phyloP scores from a whole-genome alignment of 92 coral and sea anemone genomes.

The Parazoanthus swiftii region DNA sequence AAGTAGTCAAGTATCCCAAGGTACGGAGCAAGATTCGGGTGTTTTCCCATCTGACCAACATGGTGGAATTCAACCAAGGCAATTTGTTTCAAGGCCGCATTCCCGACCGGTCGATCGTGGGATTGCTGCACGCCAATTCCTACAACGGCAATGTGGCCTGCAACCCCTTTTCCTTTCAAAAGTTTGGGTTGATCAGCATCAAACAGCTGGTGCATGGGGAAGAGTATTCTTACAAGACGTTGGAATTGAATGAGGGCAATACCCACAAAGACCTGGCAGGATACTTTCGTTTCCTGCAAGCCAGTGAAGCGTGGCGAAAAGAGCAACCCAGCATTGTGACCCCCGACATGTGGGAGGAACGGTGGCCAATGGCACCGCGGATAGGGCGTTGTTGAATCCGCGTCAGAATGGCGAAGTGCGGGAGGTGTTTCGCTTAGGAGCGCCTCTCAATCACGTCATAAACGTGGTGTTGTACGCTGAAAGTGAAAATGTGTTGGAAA shows the following conservation, averaged over 20 bases:
- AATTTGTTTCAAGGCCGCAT: not conserved
- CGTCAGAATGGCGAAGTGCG: too few species aligned
- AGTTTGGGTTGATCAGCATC: not conserved
- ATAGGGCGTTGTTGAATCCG: too few species aligned
- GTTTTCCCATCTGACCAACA: not conserved
- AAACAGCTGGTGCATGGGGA: conserved; percentile 41
- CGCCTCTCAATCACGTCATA: too few species aligned
- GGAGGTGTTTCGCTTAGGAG: too few species aligned
- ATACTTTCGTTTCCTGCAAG: conserved; percentile 25
- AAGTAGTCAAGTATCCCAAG: not conserved
- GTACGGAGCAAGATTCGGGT: conserved; percentile 2
- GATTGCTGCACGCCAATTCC: not conserved
- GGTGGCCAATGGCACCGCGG: too few species aligned
- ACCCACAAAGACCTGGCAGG: conserved; percentile 39
- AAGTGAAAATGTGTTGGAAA: too few species aligned
- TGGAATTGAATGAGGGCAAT: conserved; percentile 20
- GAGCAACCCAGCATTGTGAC: too few species aligned
- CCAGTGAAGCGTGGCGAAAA: not conserved
- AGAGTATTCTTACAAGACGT: conserved; percentile 37
- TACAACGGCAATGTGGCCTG: not conserved
- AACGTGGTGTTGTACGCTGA: not conserved
- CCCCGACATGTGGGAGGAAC: too few species aligned
- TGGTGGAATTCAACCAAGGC: too few species aligned
- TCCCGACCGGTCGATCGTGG: not conserved
- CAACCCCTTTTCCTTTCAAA: not conserved